Percentiles rank a stretch among this genome's conserved stretches.
Evolutionary conservation across 2,113 vertebrate species (phyloP).

Genomic region (Colinus virginianus): DNA sequence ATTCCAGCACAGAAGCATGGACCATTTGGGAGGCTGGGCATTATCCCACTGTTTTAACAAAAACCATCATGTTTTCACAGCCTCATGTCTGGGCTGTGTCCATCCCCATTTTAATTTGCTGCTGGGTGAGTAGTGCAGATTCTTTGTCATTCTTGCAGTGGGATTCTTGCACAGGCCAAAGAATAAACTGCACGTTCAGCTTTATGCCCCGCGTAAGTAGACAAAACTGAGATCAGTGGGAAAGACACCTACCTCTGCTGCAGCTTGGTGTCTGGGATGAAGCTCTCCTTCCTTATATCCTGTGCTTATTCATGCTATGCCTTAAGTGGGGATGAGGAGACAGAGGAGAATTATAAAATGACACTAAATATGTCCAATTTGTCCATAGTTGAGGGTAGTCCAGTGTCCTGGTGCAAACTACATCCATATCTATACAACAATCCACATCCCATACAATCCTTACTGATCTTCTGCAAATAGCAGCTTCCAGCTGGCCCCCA

Average conservation of each 20-base stretch:
- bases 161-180: background rate
- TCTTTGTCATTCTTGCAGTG: background rate
- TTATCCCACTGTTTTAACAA: background rate
- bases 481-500: background rate
- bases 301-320: background rate
- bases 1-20: background rate
- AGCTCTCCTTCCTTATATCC: background rate
- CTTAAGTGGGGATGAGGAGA: background rate
- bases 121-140: background rate
- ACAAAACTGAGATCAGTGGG: background rate
- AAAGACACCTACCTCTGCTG: background rate
- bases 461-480: background rate
- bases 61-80: background rate
- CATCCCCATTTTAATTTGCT: background rate
- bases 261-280: background rate
- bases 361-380: background rate
- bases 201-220: background rate
- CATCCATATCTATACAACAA: background rate
- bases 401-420: background rate
- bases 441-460: background rate
- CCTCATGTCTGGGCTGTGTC: background rate
- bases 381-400: background rate
- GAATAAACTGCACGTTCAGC: background rate
- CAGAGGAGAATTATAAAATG: background rate
- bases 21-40: background rate